Percentiles rank a stretch among this genome's conserved stretches.
Evolutionary conservation across 1,140 invertebrate species (phyloP).

Genomic region (Pararge aegeria): DNA sequence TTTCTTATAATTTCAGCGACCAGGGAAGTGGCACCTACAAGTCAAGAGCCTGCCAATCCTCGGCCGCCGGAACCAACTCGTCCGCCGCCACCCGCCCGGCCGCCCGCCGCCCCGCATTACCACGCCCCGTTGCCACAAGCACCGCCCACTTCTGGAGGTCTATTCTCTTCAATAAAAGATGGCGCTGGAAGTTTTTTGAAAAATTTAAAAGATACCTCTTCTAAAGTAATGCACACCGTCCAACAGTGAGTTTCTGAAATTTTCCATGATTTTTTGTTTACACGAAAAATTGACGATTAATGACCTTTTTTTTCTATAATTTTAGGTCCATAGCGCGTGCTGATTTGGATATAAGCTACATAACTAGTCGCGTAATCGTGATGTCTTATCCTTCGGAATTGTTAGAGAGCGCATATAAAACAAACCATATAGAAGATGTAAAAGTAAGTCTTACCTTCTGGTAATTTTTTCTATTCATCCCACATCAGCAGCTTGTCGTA

Average conservation of each 20-base stretch:
- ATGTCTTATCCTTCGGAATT: conserved; percentile 97
- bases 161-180: conserved; percentile 91
- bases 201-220: conserved; percentile 97
- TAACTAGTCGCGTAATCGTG: conserved; percentile 92
- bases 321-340: conserved; percentile 91
- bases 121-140: conserved; percentile 65
- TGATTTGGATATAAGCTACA: conserved; percentile 94
- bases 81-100: conserved; percentile 52
- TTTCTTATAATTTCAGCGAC: conserved; percentile 39
- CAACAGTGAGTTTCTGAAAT: conserved; percentile 87
- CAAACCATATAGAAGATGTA: conserved; percentile 96
- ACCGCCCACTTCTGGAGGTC: conserved; percentile 75
- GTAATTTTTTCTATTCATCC: background rate
- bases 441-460: conserved; percentile 63
- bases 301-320: conserved; percentile 32
- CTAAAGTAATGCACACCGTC: conserved; percentile 97
- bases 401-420: conserved; percentile 94
- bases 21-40: conserved; percentile 43
- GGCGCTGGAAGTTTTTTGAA: conserved; percentile 93
- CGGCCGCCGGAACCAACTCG: conserved; percentile 52
- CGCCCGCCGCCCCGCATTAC: conserved; percentile 56
- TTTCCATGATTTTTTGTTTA: background rate
- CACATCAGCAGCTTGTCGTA: no score
- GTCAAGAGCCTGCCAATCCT: conserved; percentile 48
- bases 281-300: background rate